Conservation (phyloP, 2,888 invertebrate species). For the Microctonus hyperodae region DNA sequence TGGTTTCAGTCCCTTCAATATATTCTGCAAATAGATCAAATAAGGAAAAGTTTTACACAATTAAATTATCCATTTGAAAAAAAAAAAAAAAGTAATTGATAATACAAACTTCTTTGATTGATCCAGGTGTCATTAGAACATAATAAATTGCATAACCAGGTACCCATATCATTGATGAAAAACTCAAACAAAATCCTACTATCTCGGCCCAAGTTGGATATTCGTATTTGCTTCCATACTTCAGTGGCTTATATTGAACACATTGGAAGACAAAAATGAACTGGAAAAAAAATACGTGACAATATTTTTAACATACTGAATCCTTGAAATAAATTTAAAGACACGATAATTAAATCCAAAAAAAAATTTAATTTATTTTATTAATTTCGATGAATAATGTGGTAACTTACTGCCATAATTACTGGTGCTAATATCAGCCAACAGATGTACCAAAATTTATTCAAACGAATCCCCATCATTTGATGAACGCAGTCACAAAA, state of each 20-base stretch:
- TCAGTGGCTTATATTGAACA: slow-evolving; percentile 68
- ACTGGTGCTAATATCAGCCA: slow-evolving; percentile 70
- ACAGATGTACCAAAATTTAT: slow-evolving; percentile 67
- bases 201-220: slow-evolving; percentile 71
- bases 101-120: slow-evolving; percentile 65
- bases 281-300: slow-evolving; percentile 62
- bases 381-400: not conserved
- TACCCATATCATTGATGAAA: slow-evolving; percentile 73
- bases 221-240: slow-evolving; percentile 66
- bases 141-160: slow-evolving; percentile 71
- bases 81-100: not conserved
- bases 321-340: no score
- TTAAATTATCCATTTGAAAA: not conserved
- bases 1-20: slow-evolving; percentile 64
- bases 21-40: slow-evolving; percentile 58
- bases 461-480: slow-evolving; percentile 69
- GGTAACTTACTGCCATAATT: slow-evolving; percentile 67
- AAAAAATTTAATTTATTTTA: no score
- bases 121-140: slow-evolving; percentile 65
- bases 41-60: not conserved
- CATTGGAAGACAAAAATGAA: slow-evolving; percentile 71
- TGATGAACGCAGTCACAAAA: slow-evolving; percentile 70
- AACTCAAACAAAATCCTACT: slow-evolving; percentile 69
- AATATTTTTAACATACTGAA: no score
- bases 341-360: no score